Evolutionary conservation across 2,113 vertebrate genomes (phyloP).

Genomic region (Epinephelus fuscoguttatus): DNA sequence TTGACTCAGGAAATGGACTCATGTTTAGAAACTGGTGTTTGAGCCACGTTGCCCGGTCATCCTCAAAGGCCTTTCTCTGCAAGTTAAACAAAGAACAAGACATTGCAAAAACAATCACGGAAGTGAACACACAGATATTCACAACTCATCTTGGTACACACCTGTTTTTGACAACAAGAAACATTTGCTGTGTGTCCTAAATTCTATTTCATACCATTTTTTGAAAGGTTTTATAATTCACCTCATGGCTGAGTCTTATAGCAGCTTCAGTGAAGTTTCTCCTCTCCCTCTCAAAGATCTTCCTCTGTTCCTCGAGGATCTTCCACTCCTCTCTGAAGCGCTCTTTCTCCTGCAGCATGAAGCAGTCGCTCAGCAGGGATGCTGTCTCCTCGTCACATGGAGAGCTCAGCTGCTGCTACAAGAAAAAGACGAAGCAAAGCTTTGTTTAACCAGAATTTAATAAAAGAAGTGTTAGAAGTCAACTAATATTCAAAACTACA

Average conservation of each 20-base stretch:
- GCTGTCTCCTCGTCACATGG: slow-evolving; percentile 91
- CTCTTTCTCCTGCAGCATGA: slow-evolving; percentile 92
- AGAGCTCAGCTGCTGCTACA: slow-evolving; percentile 91
- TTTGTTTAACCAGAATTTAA: neutral
- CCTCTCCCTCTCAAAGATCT: slow-evolving; percentile 94
- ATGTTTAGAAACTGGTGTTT: slow-evolving; percentile 97
- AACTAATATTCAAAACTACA: too few species aligned
- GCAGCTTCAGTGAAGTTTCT: slow-evolving; percentile 96
- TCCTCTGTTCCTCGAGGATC: slow-evolving; percentile 91
- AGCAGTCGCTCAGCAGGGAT: slow-evolving; percentile 89
- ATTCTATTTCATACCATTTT: neutral
- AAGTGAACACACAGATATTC: neutral
- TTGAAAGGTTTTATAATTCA: slow-evolving; percentile 65
- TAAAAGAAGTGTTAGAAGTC: neutral
- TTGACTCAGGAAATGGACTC: slow-evolving; percentile 89
- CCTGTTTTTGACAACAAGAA: too few species aligned
- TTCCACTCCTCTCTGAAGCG: slow-evolving; percentile 93
- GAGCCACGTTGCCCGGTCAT: slow-evolving; percentile 93
- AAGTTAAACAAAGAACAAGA: slow-evolving; percentile 6
- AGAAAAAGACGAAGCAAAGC: neutral
- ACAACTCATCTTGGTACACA: neutral
- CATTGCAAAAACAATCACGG: neutral
- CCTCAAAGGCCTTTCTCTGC: slow-evolving; percentile 95
- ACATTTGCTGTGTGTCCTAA: neutral
- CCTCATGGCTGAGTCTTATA: slow-evolving; percentile 95